Conservation (phyloP, 2,888 invertebrate genomes). For the Trilocha varians region DNA sequence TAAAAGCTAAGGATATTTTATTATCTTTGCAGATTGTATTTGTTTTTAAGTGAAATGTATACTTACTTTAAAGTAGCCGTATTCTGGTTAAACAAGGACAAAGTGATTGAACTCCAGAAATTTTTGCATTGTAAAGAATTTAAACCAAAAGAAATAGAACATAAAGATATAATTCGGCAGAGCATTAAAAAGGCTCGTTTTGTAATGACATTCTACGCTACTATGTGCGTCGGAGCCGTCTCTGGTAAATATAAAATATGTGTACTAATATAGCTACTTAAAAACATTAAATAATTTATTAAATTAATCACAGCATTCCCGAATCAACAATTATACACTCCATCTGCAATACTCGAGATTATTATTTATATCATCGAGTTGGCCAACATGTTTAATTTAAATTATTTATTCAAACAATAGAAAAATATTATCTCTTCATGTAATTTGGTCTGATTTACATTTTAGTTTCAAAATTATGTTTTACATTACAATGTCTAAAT, state of each 20-base stretch:
- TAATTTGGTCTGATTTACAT: no score
- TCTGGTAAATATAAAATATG: constrained; percentile 37
- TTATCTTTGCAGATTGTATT: constrained; percentile 49
- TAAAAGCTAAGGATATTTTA: constrained; percentile 14
- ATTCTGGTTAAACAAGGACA: constrained; percentile 57
- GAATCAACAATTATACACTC: no score
- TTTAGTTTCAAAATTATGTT: no score
- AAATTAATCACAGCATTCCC: no score
- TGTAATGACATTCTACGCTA: constrained; percentile 58
- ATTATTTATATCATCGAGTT: no score
- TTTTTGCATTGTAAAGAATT: constrained; percentile 56
- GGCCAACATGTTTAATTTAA: no score
- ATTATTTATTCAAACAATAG: no score
- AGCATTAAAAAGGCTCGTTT: constrained; percentile 55
- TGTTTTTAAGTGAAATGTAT: constrained; percentile 67
- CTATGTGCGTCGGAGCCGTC: constrained; percentile 62
- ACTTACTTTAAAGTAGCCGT: constrained; percentile 62
- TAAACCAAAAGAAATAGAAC: constrained; percentile 50
- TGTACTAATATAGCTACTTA: no score
- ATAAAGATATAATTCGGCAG: constrained; percentile 42
- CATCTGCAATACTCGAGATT: no score
- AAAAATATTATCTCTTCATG: no score
- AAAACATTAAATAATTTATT: no score
- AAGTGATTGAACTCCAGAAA: constrained; percentile 46
- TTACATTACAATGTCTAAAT: no score